These are phyloP conservation scores for Pachliopta kotzebuea DNA, from an alignment of 2,888 invertebrate genomes.

Conservation along the genomic window DNA sequence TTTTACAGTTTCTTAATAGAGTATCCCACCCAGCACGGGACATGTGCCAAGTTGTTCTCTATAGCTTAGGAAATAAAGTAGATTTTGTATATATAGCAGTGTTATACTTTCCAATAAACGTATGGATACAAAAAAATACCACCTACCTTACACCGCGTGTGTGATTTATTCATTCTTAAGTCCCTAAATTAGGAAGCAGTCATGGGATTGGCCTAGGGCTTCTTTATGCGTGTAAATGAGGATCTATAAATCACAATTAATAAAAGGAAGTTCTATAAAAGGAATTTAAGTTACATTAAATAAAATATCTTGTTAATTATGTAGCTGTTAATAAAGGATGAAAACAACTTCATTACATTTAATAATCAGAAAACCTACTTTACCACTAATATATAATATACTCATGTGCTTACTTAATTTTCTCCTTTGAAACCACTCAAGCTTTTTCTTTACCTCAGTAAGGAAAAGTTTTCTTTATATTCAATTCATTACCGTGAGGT, in stretches of 20 bases:
- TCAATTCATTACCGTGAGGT: no score
- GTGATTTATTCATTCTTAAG: conserved; percentile 26
- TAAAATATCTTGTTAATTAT: not conserved
- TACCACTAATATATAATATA: no score
- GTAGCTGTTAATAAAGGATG: no score
- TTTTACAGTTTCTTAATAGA: conserved; percentile 8
- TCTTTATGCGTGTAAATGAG: conserved; percentile 20
- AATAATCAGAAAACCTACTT: no score
- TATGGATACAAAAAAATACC: conserved; percentile 5
- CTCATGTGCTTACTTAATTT: no score
- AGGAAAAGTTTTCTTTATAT: no score
- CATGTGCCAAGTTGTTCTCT: not conserved
- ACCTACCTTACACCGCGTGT: conserved; percentile 11
- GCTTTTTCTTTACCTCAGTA: no score
- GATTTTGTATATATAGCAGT: not conserved
- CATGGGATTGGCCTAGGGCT: conserved; percentile 11
- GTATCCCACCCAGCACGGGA: not conserved
- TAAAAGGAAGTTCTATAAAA: not conserved
- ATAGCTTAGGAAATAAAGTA: not conserved
- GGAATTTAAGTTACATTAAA: not conserved
- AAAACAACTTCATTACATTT: no score
- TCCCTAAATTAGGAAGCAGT: conserved; percentile 20
- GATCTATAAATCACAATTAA: conserved; percentile 26
- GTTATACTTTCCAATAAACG: conserved; percentile 12
- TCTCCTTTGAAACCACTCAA: no score